A percentile compares a stretch with the other conserved stretches of the same genome.
Evolutionary conservation across 2,113 vertebrate genomes (phyloP).

Genomic region (Cebidichthys violaceus): DNA sequence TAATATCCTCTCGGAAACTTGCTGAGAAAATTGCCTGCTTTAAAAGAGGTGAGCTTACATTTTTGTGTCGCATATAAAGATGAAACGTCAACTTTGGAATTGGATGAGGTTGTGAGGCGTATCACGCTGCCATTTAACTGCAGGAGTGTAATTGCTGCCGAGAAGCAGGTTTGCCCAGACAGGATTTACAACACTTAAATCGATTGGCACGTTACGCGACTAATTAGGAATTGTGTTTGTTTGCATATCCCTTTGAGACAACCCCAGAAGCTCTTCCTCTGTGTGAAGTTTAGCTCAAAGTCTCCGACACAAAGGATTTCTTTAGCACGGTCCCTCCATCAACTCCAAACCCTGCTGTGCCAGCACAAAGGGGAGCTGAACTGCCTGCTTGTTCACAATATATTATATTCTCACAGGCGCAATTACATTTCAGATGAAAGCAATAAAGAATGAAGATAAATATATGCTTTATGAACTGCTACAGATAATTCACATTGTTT

Average conservation of each 20-base stretch:
- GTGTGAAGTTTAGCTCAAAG: conserved; percentile 37
- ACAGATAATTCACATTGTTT: neutral
- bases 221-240: conserved; percentile 56
- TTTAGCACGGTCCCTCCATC: conserved; percentile 19
- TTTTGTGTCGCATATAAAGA: conserved; percentile 29
- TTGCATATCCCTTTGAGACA: conserved; percentile 49
- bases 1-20: neutral
- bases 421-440: conserved; percentile 51
- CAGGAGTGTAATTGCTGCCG: conserved; percentile 42
- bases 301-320: conserved; percentile 31
- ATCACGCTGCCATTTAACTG: conserved; percentile 38
- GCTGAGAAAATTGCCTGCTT: conserved; percentile 21
- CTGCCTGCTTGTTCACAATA: conserved; percentile 31
- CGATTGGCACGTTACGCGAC: conserved; percentile 46
- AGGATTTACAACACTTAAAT: conserved; percentile 49
- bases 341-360: conserved; percentile 25
- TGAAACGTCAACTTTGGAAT: conserved; percentile 32
- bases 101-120: conserved; percentile 20
- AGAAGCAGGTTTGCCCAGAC: neutral
- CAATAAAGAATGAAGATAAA: conserved; percentile 3
- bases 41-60: conserved; percentile 18
- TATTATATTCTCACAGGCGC: conserved; percentile 23
- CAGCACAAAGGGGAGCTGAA: conserved; percentile 36
- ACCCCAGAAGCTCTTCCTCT: conserved; percentile 19
- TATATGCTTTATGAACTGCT: neutral